Evolutionary conservation across 2,797 vertebrate species (phyloP).

Genomic region (Phyllotis vaccarum): DNA sequence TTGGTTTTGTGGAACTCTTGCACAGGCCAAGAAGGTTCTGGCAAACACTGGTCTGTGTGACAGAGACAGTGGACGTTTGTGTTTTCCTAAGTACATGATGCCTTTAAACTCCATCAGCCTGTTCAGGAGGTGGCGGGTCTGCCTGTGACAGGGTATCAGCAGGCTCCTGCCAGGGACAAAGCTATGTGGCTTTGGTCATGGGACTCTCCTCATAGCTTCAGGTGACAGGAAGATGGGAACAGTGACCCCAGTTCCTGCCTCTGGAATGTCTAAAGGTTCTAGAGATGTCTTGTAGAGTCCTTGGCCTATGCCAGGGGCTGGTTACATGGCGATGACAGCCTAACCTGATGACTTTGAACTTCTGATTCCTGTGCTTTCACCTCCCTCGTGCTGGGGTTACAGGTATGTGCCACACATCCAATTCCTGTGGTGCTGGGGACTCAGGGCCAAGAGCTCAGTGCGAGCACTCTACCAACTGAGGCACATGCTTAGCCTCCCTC

Average conservation of each 20-base stretch:
- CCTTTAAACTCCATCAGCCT: background rate
- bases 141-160: background rate
- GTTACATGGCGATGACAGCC: accelerated
- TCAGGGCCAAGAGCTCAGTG: background rate
- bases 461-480: background rate
- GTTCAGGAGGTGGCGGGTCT: background rate
- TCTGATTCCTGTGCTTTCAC: background rate
- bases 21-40: background rate
- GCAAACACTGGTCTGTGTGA: background rate
- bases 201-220: background rate
- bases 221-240: background rate
- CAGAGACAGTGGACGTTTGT: background rate
- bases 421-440: background rate
- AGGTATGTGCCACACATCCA: background rate
- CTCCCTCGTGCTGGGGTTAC: background rate
- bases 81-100: background rate
- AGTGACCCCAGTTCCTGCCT: background rate
- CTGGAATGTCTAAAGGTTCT: background rate
- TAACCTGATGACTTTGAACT: background rate
- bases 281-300: accelerated
- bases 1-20: background rate
- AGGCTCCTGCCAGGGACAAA: background rate
- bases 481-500: background rate
- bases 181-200: background rate
- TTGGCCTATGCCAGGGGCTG: background rate